phyloP scores from a whole-genome alignment of 2,113 vertebrate genomes.

The Tragulus kanchil region DNA sequence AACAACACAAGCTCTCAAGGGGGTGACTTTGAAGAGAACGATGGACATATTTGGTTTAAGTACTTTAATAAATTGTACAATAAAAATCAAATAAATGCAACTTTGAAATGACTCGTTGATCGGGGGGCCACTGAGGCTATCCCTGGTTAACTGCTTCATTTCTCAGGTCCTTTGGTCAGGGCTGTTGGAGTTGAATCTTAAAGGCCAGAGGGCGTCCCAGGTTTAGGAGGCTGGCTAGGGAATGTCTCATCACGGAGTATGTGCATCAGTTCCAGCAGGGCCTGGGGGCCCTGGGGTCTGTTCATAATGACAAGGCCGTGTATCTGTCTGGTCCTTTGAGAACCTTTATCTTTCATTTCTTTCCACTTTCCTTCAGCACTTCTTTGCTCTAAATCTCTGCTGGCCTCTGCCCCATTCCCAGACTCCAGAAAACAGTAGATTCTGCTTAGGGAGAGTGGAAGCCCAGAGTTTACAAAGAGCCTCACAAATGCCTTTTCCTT shows the following conservation, averaged over 20 bases:
- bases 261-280: not conserved
- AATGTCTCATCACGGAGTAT: not conserved
- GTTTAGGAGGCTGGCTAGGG: not conserved
- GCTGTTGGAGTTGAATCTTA: not conserved
- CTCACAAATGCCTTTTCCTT: not conserved
- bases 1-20: not conserved
- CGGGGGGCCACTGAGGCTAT: not conserved
- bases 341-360: constrained; percentile 26
- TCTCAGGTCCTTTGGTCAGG: not conserved
- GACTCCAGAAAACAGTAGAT: not conserved
- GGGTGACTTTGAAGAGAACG: not conserved
- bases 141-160: not conserved
- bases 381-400: constrained; percentile 29
- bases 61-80: constrained; percentile 3
- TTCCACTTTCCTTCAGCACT: not conserved
- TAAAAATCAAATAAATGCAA: not conserved
- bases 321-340: not conserved
- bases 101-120: constrained; percentile 37
- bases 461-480: not conserved
- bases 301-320: not conserved
- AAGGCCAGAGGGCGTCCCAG: not conserved
- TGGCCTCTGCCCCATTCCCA: not conserved
- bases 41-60: not conserved
- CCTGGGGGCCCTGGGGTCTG: not conserved
- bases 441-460: not conserved